Evolutionary conservation across 1,140 invertebrate species (phyloP), one percentile per base, ranked within the genome.

Genomic region (Coelopa frigida): DNA sequence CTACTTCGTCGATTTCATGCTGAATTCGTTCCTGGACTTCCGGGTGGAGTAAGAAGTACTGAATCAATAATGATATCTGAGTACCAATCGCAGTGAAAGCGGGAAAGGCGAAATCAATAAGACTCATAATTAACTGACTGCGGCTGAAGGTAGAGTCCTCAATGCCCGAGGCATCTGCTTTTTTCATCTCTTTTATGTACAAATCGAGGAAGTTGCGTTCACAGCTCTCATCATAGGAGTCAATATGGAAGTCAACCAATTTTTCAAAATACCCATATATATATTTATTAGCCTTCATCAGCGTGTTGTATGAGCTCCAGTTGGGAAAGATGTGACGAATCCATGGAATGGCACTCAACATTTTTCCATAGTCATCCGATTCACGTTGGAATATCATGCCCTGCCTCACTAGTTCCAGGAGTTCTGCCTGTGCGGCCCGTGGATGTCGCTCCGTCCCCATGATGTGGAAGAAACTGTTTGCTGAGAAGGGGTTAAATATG

Each of bases 1-100:
- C 74, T 1, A 85, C 78, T n/a, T 69, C 49, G 43, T 86, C 79
- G 22, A 89, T 76, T 56, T 90, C 86, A 5, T 74, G 57, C 47
- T 83, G 80, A 2, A 87, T 70, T 43, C 76, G 76, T 2, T 72
- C 68, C 55, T 82, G 77, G 0, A 86, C 68, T 29, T 81, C 73
- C 0, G 81, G 81, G 56, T 85, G 64, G 3, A 79, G 61, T 32
- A 85, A 58, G 10, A 86, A 54, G 26, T 77, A 73, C 20, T 87
- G 76, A 0, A 86, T 52, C 1, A 79, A 53, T 53, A 84, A 75
- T 0, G 73, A 55, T 1, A 79, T 24, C n/a, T 63, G 54, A 3
- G 55, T 50, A 14, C 73, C 63, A 1, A 72, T 46, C 0, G 74
- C 74, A 0, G 74, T 68, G 2, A 73, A 57, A 2, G 78, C 68